These are phyloP conservation scores for Lethrus apterus DNA, from an alignment of 1,140 invertebrate species.

Conservation along the genomic window DNA sequence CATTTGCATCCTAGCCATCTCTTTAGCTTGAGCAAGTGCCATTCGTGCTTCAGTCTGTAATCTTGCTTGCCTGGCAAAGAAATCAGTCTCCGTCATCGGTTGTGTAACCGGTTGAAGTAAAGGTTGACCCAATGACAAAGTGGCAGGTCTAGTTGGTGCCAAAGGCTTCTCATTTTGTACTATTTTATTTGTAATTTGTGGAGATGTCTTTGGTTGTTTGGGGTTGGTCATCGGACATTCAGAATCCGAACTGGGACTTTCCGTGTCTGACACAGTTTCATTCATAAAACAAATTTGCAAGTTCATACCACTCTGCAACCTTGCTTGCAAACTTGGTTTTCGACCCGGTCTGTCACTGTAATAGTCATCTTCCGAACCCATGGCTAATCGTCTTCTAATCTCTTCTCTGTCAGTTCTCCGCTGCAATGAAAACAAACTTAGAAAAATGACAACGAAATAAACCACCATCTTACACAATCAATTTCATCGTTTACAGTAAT, in stretches of 20 bases:
- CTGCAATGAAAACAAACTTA: conserved; percentile 47
- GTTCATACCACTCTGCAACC: conserved; percentile 87
- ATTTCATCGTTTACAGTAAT: conserved; percentile 48
- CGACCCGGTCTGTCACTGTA: conserved; percentile 58
- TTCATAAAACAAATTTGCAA: conserved; percentile 95
- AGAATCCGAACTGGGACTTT: conserved; percentile 63
- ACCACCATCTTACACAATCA: conserved; percentile 40
- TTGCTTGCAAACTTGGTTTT: conserved; percentile 80
- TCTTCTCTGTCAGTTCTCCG: conserved; percentile 86
- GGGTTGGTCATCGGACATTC: conserved; percentile 43
- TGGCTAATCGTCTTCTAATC: conserved; percentile 79
- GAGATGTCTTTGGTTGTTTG: conserved; percentile 38
- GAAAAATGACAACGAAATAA: conserved; percentile 18
- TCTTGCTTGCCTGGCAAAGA: conserved; percentile 71
- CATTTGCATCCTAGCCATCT: conserved; percentile 90
- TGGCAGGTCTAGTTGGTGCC: conserved; percentile 32
- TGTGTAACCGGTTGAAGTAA: conserved; percentile 30
- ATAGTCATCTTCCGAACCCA: conserved; percentile 77
- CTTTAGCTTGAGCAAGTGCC: conserved; percentile 82
- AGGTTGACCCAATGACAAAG: conserved; percentile 33
- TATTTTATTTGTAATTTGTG: conserved; percentile 14
- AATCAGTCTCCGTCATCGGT: conserved; percentile 57
- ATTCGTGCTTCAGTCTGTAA: conserved; percentile 84
- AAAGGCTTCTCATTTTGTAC: conserved; percentile 13
- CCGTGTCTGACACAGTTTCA: conserved; percentile 77